Evolutionary conservation across 1,140 invertebrate species (phyloP).

Genomic region (Drosophila lowei): DNA sequence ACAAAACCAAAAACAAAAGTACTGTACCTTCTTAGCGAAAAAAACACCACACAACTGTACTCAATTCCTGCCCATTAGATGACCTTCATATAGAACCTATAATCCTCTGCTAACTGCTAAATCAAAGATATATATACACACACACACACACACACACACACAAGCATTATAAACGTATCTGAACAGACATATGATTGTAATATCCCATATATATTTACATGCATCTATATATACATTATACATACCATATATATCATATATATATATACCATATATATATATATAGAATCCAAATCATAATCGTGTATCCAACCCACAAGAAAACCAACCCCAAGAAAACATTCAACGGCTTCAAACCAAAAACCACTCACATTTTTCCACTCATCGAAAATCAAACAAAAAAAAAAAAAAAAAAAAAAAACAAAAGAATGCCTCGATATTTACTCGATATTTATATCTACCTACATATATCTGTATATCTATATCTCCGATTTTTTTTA

Average conservation of each 20-base stretch:
- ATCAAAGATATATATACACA: constrained; percentile 17
- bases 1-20: constrained; percentile 35
- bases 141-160: constrained; percentile 18
- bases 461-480: constrained; percentile 39
- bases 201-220: constrained; percentile 29
- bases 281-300: constrained; percentile 29
- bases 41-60: constrained; percentile 61
- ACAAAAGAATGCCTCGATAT: constrained; percentile 48
- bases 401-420: constrained; percentile 51
- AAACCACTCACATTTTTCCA: constrained; percentile 23
- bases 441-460: constrained; percentile 61
- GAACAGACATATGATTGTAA: constrained; percentile 73
- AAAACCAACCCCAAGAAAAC: constrained; percentile 8
- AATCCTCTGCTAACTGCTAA: constrained; percentile 59
- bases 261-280: constrained; percentile 48
- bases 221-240: constrained; percentile 18
- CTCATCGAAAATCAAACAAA: constrained; percentile 3
- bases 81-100: constrained; percentile 67
- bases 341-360: constrained; percentile 41
- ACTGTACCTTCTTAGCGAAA: constrained; percentile 76
- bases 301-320: constrained; percentile 43
- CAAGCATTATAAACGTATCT: constrained; percentile 65
- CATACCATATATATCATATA: constrained; percentile 47
- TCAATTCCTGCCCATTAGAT: constrained; percentile 80
- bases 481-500: constrained; percentile 57